These are phyloP conservation scores for Chromis chromis DNA, from an alignment of 2,797 vertebrate genomes.

Conservation along the genomic window DNA sequence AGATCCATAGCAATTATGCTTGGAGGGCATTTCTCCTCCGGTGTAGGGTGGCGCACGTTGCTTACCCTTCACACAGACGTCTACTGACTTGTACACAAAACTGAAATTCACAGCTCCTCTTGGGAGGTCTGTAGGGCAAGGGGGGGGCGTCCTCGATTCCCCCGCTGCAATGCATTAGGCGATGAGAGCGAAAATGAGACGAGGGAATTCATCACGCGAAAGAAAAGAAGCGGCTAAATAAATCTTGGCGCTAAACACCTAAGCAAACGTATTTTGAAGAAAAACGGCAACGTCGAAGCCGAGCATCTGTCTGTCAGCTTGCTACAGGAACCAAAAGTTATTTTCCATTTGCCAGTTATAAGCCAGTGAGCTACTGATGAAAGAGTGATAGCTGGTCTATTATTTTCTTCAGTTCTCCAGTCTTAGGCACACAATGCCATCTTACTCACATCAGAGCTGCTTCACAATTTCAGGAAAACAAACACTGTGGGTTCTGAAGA, in stretches of 20 bases:
- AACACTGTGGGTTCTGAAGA: conserved; percentile 55
- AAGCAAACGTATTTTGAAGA: background rate
- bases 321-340: conserved; percentile 16
- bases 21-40: conserved; percentile 77
- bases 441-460: conserved; percentile 59
- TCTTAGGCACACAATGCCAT: conserved; percentile 44
- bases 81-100: conserved; percentile 6
- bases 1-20: conserved; percentile 81
- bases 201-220: conserved; percentile 25
- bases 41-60: conserved; percentile 30
- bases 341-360: conserved; percentile 35
- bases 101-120: conserved; percentile 31
- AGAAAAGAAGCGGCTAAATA: background rate
- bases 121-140: conserved; percentile 42
- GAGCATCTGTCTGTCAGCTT: conserved; percentile 37
- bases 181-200: background rate
- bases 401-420: conserved; percentile 34
- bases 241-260: background rate
- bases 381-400: conserved; percentile 48
- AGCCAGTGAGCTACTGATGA: conserved; percentile 45
- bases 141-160: conserved; percentile 36
- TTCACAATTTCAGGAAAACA: conserved; percentile 62
- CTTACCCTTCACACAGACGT: conserved; percentile 34
- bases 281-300: conserved; percentile 20
- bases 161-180: conserved; percentile 3